These are phyloP conservation scores for Petrosia ficiformis DNA, from an alignment of 37 sponge, comb jelly and placozoan species.

Conservation along the genomic window DNA sequence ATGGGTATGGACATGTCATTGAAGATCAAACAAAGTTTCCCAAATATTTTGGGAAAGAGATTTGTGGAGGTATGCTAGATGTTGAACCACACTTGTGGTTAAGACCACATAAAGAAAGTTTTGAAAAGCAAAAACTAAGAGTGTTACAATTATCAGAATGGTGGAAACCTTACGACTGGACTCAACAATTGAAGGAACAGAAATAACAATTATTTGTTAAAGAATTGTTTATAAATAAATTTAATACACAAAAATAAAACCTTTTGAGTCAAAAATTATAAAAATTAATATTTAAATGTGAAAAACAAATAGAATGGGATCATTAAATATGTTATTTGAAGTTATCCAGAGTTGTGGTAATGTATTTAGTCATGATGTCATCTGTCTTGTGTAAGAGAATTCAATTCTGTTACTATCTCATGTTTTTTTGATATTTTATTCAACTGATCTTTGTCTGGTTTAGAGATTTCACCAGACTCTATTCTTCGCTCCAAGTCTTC, in stretches of 20 bases:
- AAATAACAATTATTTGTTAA: background rate
- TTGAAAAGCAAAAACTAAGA: slow-evolving; percentile 66
- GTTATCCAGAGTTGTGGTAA: too few species aligned
- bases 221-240: background rate
- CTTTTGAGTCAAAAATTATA: too few species aligned
- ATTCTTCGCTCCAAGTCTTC: slow-evolving; percentile 53
- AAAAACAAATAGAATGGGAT: too few species aligned
- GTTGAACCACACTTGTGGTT: slow-evolving; percentile 83
- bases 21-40: slow-evolving; percentile 82
- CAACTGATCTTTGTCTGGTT: slow-evolving; percentile 59
- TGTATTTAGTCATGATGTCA: background rate
- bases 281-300: too few species aligned
- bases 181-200: slow-evolving; percentile 50
- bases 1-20: slow-evolving; percentile 92
- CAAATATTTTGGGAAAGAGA: slow-evolving; percentile 88
- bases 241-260: background rate
- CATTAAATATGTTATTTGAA: too few species aligned
- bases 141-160: slow-evolving; percentile 50
- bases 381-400: slow-evolving; percentile 4
- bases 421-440: slow-evolving; percentile 51
- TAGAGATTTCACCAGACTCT: slow-evolving; percentile 36
- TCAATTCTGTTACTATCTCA: slow-evolving; percentile 36
- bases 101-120: slow-evolving; percentile 60
- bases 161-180: slow-evolving; percentile 88
- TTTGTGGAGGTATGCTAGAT: slow-evolving; percentile 88